Evolutionary conservation across 2,113 vertebrate species (phyloP).

Genomic region (Glareola pratincola): DNA sequence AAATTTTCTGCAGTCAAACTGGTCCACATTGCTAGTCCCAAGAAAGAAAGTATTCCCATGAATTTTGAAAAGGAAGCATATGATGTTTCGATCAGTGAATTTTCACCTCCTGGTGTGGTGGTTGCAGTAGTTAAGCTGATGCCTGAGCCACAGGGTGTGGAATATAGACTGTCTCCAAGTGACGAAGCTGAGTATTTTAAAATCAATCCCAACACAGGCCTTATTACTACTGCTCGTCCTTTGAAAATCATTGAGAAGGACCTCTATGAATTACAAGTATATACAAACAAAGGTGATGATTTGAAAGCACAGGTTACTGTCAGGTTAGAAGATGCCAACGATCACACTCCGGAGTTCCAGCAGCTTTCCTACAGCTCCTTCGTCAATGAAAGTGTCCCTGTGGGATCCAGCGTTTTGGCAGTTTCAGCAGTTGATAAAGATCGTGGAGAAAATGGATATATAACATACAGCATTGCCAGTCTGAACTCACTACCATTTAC

Average conservation of each 20-base stretch:
- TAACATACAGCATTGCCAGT: conserved; percentile 94
- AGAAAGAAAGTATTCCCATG: conserved; percentile 64
- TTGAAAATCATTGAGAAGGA: conserved; percentile 83
- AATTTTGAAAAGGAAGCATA: conserved; percentile 86
- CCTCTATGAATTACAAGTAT: conserved; percentile 84
- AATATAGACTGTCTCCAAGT: conserved; percentile 84
- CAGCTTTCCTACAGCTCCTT: conserved; percentile 84
- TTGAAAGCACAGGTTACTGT: conserved; percentile 82
- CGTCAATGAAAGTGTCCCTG: conserved; percentile 88
- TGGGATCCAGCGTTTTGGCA: conserved; percentile 81
- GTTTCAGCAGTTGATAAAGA: conserved; percentile 90
- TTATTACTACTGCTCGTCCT: conserved; percentile 84
- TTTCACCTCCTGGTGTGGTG: conserved; percentile 89
- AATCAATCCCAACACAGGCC: conserved; percentile 88
- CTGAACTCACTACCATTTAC: conserved; percentile 86
- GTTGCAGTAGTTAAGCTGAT: conserved; percentile 83
- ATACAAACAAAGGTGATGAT: conserved; percentile 76
- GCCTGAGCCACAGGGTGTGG: conserved; percentile 82
- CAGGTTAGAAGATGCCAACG: conserved; percentile 87
- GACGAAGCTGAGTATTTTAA: conserved; percentile 84
- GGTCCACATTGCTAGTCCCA: conserved; percentile 79
- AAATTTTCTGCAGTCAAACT: conserved; percentile 82
- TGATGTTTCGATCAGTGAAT: conserved; percentile 86
- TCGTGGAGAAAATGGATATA: conserved; percentile 94
- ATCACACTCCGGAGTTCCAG: conserved; percentile 89